Base-by-base conservation (phyloP, 2,888 invertebrate species). In the Tineola bisselliella region DNA sequence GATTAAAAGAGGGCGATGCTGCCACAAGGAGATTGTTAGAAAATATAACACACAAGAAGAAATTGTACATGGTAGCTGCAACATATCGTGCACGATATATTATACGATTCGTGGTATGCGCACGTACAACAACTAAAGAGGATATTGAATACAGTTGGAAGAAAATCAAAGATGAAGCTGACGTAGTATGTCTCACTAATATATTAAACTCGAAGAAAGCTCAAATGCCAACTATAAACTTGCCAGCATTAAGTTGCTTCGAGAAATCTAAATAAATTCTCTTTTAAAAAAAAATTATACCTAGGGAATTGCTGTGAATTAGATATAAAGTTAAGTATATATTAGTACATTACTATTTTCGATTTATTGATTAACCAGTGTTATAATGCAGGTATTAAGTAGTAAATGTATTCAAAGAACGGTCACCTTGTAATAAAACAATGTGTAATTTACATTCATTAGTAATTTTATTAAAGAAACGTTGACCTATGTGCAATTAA, bases 31-130 rank as follows among this genome's bases (percentile, higher is more conserved):
- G 87, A 54, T 79, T 98, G 31, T 73, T 96, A 59, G 91, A 93
- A 61, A 90, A 88, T 61, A 84, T 98, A 57, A 93, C 91, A 64
- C 90, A 90, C 43, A 89, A 93, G 62, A 94, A 92, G 68, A 90
- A 92, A 65, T 90, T 98, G 61, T 96, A 93, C 71, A 88, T 97
- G 74, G 92, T 95, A 44, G 93, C 95, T 4, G 93, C 94, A 1
- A 90, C 88, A 56, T 90, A 91, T 66, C 88, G 89, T 30, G 91
- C 89, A 0, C 89, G 88, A 62, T 90, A 91, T 68, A 90, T 96
- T 54, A 88, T 97, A 31, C 88, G 98, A 54, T 94, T 97, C 71
- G 95, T 92, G 0, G 84, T 97, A 0, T 95, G 96, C 73, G 94
- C 95, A 57, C 88, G 92, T 61, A 78, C 90, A 43, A 92, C 93